Evolutionary conservation across 2,113 vertebrate genomes (phyloP), one percentile per base, ranked within the genome.

Genomic region (Monopterus albus): DNA sequence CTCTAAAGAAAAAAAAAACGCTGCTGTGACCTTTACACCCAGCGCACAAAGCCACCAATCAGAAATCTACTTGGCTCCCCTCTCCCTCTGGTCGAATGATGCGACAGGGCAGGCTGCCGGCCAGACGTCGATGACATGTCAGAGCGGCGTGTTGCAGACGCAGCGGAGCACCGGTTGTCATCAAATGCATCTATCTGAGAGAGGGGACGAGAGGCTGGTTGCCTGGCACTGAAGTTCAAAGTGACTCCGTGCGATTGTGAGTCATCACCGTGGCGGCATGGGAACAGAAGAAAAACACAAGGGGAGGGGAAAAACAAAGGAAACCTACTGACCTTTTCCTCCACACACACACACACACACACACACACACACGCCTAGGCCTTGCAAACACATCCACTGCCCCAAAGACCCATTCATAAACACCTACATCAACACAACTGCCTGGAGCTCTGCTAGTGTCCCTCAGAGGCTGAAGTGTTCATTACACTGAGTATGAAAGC

Each of bases 271-370:
- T 45, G 12, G 15, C 57, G 42, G 52, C 50, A 72, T 81, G 83
- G 81, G 73, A 80, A 83, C 66, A 68, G 78, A 71, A 39, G 77
- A 23, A 13, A 29, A 23, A 65, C 72, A 65, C n/a, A 55, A 75
- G 55, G 51, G 80, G 55, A 58, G 60, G 23, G 55, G 45, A 42
- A 56, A 78, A 71, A 84, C 65, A 90, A 71, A 82, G 66, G 70
- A 67, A 78, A 67, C 76, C 81, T 79, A 15, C 75, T 87, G 82
- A 91, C 84, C 89, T 87, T 80, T 71, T 18, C 38, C 65, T 21
- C 17, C 23, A 40, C 56, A 47, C 51, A 59, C 62, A 21, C 21
- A 75, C 55, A 52, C 65, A 60, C 49, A 58, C 47, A 45, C 67
- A 49, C 70, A 50, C 43, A 62, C 33, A 43, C 14, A 46, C 58